These are phyloP conservation scores for Caretta caretta DNA, from an alignment of 2,113 vertebrate species.

Conservation along the genomic window DNA sequence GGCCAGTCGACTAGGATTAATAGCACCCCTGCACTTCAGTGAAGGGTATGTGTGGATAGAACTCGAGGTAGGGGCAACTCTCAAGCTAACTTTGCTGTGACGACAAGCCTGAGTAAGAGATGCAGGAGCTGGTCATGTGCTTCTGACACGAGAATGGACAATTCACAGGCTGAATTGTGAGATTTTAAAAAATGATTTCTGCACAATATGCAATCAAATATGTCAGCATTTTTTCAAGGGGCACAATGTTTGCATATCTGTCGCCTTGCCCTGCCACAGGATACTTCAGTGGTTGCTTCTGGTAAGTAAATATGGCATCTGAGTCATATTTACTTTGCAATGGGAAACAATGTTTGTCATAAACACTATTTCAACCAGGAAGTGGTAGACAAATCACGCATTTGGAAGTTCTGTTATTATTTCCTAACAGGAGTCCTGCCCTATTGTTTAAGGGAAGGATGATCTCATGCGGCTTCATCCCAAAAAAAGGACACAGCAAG, in stretches of 20 bases:
- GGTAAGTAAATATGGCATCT: neutral
- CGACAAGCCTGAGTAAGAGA: neutral
- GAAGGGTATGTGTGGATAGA: neutral
- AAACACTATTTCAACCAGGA: neutral
- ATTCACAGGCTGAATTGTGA: neutral
- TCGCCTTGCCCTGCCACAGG: neutral
- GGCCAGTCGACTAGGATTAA: neutral
- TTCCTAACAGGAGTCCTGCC: conserved; percentile 4
- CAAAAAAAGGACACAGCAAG: conserved; percentile 25
- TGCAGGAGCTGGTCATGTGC: neutral
- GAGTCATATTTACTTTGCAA: neutral
- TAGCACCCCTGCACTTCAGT: neutral
- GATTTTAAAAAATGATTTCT: neutral
- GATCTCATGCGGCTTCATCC: neutral
- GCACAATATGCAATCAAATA: neutral
- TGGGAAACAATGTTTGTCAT: neutral
- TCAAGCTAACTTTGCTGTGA: neutral
- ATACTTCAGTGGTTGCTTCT: neutral
- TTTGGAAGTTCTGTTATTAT: conserved; percentile 18
- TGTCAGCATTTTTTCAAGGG: neutral
- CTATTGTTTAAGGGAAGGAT: neutral
- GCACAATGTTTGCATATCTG: neutral
- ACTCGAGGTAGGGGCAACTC: neutral
- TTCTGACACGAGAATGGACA: neutral
- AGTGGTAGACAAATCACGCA: neutral